Evolutionary conservation across 2,797 vertebrate genomes (phyloP), one percentile per base, ranked within the genome.

Genomic region (Melanotaenia trifasciata): DNA sequence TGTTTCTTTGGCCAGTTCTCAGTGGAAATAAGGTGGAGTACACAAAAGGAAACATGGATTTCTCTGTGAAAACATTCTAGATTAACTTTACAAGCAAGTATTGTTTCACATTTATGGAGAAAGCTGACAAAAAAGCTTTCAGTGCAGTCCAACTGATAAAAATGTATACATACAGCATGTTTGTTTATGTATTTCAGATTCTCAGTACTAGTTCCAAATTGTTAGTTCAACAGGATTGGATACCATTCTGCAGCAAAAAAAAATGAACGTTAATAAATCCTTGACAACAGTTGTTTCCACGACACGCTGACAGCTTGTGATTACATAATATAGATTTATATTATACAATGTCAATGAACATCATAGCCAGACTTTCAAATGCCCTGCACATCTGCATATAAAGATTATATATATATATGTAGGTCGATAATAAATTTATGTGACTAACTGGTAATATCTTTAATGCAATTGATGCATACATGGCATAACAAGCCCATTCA

Each of bases 221-320:
- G 76, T 84, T 89, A 79, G 61, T 67, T 73, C 36, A 79, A 26
- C 54, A 64, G 69, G 72, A 63, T 36, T 33, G 77, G 70, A 76
- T 64, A 51, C 66, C 64, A 65, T 64, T 81, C 61, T 62, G 63
- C 38, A 68, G 73, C 57, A 79, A 81, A 79, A 75, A 24, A 45
- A 67, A 80, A 78, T 87, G 65, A 77, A 75, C 72, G 68, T 70
- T 57, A 81, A 84, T 59, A 1, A 61, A 16, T 28, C 30, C 22
- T 62, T 64, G 67, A 74, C 65, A 79, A 67, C 74, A 56, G 60
- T 50, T 60, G 76, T 65, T 65, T 10, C 9, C 18, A 51, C 10
- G 71, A 72, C 47, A 78, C 35, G 56, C n/a, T 26, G 36, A 63
- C 62, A 65, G 0, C 18, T 45, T 45, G 43, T 20, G 20, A 45